Evolutionary conservation across 2,888 invertebrate genomes (phyloP).

Genomic region (Ryuthela nishihirai): DNA sequence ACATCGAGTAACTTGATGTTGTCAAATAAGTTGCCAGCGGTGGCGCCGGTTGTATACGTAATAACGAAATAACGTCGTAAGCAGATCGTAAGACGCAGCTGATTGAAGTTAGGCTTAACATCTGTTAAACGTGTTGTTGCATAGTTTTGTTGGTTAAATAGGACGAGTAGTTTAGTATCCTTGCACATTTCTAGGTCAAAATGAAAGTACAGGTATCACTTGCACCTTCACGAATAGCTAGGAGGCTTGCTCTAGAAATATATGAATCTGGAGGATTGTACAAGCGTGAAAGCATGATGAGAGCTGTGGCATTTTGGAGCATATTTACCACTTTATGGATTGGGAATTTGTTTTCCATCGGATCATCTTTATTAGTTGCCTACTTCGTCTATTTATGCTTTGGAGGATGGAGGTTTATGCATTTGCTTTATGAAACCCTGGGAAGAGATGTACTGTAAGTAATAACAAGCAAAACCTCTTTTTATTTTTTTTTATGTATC

Average conservation of each 20-base stretch:
- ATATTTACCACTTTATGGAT: slow-evolving; percentile 17
- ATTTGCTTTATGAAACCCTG: slow-evolving; percentile 26
- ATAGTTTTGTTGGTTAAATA: too few relatives aligned
- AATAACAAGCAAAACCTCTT: too few relatives aligned
- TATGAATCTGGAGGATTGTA: slow-evolving; percentile 31
- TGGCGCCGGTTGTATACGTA: too few relatives aligned
- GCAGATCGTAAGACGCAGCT: too few relatives aligned
- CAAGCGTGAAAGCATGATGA: slow-evolving; percentile 27
- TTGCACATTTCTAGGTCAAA: too few relatives aligned
- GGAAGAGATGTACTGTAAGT: slow-evolving; percentile 35
- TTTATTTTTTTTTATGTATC: too few relatives aligned
- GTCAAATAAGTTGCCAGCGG: too few relatives aligned
- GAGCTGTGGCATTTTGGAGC: slow-evolving; percentile 24
- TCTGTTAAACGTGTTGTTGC: too few relatives aligned
- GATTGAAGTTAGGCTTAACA: too few relatives aligned
- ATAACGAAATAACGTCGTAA: too few relatives aligned
- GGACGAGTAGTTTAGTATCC: too few relatives aligned
- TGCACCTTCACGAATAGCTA: slow-evolving; percentile 15
- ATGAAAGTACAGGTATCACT: slow-evolving; percentile 11
- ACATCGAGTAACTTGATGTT: too few relatives aligned
- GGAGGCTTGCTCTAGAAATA: slow-evolving; percentile 12
- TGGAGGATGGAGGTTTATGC: slow-evolving; percentile 36
- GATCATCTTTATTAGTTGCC: slow-evolving; percentile 10
- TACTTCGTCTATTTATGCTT: slow-evolving; percentile 20
- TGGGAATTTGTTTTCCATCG: slow-evolving; percentile 12